phyloP scores from a whole-genome alignment of 2,797 vertebrate species.

The Aythya fuligula region DNA sequence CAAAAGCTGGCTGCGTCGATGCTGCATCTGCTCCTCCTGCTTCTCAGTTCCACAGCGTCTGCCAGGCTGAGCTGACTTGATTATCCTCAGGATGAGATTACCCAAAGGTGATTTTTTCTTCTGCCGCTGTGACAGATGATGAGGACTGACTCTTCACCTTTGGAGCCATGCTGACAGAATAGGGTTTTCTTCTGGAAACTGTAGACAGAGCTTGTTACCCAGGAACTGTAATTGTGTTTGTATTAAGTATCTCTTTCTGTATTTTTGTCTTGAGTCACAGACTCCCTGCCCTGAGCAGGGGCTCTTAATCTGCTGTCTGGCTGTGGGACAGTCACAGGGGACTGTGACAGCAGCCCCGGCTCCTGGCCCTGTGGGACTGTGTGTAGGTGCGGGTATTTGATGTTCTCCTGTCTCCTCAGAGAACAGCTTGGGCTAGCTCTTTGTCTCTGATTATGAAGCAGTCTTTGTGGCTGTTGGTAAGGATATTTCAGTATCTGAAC shows the following conservation, averaged over 20 bases:
- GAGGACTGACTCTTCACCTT: conserved; percentile 17
- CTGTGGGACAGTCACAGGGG: background rate
- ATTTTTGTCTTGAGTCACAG: background rate
- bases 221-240: background rate
- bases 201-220: background rate
- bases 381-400: background rate
- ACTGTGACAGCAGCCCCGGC: background rate
- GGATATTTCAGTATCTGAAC: background rate
- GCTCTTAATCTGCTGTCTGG: background rate
- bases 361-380: background rate
- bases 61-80: background rate
- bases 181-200: background rate
- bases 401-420: background rate
- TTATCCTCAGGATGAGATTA: conserved; percentile 43
- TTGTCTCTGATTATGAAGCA: background rate
- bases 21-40: background rate
- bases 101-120: background rate
- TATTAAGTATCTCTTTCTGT: background rate
- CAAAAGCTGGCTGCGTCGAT: background rate
- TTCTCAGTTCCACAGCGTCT: background rate
- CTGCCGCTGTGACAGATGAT: background rate
- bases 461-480: background rate
- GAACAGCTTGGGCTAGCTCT: background rate
- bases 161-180: background rate
- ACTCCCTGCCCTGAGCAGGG: background rate